Conservation (phyloP, 2,888 invertebrate species). For the Polyploca ridens region DNA sequence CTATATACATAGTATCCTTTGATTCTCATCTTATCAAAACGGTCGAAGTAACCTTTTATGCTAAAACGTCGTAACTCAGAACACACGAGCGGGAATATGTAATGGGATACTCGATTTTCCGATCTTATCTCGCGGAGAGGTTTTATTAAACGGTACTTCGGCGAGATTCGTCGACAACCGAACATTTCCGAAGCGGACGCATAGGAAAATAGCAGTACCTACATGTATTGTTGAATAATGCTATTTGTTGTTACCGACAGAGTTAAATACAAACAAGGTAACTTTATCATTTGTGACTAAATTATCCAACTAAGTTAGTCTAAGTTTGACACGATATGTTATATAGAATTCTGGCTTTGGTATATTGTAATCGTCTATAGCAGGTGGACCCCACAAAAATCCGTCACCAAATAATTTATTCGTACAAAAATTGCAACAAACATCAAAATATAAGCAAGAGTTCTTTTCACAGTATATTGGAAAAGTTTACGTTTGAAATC, state of each 20-base stretch:
- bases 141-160: slow-evolving; percentile 18
- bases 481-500: slow-evolving; percentile 1
- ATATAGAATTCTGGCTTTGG: too few relatives aligned
- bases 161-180: slow-evolving; percentile 1
- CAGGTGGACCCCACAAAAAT: too few relatives aligned
- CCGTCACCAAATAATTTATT: neutral
- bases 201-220: neutral
- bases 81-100: slow-evolving; percentile 17
- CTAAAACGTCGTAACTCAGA: slow-evolving; percentile 5
- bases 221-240: too few relatives aligned
- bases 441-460: neutral
- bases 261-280: too few relatives aligned
- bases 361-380: too few relatives aligned
- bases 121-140: slow-evolving; percentile 10
- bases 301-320: too few relatives aligned
- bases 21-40: slow-evolving; percentile 3
- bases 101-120: slow-evolving; percentile 18
- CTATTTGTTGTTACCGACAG: too few relatives aligned
- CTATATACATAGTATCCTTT: neutral
- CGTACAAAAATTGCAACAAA: neutral
- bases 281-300: too few relatives aligned
- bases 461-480: slow-evolving; percentile 16
- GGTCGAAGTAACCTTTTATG: neutral
- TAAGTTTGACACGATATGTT: too few relatives aligned
- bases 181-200: neutral